Percentiles rank a stretch among this genome's conserved stretches.
phyloP scores from a whole-genome alignment of 2,113 vertebrate species.

The Platycercus adscitus region DNA sequence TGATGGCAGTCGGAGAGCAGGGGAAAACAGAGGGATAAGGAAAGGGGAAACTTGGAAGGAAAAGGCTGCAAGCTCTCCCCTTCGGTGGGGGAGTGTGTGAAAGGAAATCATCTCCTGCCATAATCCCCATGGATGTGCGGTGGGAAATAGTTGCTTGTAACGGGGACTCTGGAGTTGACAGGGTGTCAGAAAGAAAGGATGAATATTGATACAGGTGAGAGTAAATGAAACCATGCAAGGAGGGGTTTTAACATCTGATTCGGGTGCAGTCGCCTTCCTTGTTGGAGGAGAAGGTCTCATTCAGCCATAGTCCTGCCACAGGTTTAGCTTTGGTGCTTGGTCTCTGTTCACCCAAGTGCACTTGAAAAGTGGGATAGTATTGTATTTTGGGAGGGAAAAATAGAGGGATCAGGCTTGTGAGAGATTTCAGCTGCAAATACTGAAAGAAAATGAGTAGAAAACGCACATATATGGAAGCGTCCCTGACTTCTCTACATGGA shows the following conservation, averaged over 20 bases:
- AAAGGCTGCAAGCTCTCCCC: neutral
- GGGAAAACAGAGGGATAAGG: neutral
- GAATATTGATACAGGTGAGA: neutral
- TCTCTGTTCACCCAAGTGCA: neutral
- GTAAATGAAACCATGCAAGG: neutral
- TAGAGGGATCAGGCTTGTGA: neutral
- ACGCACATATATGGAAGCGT: rapidly evolving
- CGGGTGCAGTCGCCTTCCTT: rapidly evolving
- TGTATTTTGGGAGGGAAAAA: neutral
- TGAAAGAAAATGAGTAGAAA: rapidly evolving
- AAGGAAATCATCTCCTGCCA: neutral
- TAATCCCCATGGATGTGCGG: rapidly evolving
- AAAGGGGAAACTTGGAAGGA: neutral
- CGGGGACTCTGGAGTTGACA: rapidly evolving
- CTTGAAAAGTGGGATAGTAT: neutral
- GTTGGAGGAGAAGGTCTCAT: neutral
- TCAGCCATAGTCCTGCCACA: neutral
- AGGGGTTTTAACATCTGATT: neutral
- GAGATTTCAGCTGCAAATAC: neutral
- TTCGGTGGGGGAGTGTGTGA: neutral
- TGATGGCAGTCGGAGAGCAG: neutral
- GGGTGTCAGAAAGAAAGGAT: neutral
- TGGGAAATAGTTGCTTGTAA: neutral
- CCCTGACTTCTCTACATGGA: neutral
- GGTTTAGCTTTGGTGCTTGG: neutral